Base-by-base conservation (phyloP, 23 tunicate species). In the Halocynthia roretzi region DNA sequence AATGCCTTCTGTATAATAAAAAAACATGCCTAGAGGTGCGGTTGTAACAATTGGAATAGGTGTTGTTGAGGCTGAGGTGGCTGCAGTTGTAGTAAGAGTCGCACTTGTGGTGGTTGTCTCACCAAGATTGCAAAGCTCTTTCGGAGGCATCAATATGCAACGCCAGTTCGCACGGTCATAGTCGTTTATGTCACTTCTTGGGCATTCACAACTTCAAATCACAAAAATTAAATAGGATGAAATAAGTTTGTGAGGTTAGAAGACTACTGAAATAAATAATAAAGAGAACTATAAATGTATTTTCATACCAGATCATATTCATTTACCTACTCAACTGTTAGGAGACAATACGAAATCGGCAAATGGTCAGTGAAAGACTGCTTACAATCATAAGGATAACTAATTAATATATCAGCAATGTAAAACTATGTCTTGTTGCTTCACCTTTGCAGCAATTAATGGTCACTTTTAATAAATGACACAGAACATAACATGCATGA, bases 131-230 rank as follows among this genome's bases (percentile, higher is more conserved):
- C 95, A 88, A 49, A 83, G 61, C 54, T 67, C 53, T 6, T 81
- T 65, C 5, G 95, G 87, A 8, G 87, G 87, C 5, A 84, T 56
- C 63, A 91, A 72, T 40, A 91, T 77, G 54, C 97, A 91, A 6
- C 97, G 69, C 97, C 97, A 91, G 87, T 91, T 91, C 6, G 81
- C 72, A 23, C 97, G 97, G 54, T 91, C 97, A 69, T 85, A 91
- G 19, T 48, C 51, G 17, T 84, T 84, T 50, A 55, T 15, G 14
- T 50, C 83, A 15, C 71, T 50, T 80, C 76, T 80, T 17, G 96
- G 89, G 63, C 96, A 90, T 19, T 57, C 76, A 76, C 96, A 90
- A 56, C 96, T 90, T 22, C 8, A 54, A 77, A 66, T 62, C 61
- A 54, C 17, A 63, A 44, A 12, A 72, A 44, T 14, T 23, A 2